Evolutionary conservation across 2,888 invertebrate species (phyloP), one percentile per base, ranked within the genome.

Genomic region (Rhamphomyia laevipes): DNA sequence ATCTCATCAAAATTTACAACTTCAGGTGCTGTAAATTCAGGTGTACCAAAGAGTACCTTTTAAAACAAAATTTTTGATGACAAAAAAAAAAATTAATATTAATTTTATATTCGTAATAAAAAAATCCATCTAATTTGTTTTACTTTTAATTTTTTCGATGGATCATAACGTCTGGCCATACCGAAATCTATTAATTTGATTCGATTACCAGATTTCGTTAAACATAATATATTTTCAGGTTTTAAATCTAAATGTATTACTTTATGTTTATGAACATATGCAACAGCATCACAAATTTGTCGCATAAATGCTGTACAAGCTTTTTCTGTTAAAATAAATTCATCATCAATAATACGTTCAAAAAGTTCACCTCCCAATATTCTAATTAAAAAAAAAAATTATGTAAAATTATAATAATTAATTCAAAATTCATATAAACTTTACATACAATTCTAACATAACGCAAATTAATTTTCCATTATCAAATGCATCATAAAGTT

Each of bases 181-280:
- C 95, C 95, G 67, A 96, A 96, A 72, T 95, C 95, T 58, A 95
- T 95, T 60, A 95, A 88, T 73, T 96, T 96, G 60, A 96, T 89
- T 55, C 93, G 77, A 70, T 95, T 95, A 12, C 94, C 94, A 35
- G 87, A 80, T 68, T 86, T 84, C 45, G 93, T 87, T 17, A 94
- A 76, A 64, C 95, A 95, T 27, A 96, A 76, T 58, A 96, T 91
- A 70, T 96, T 96, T 73, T 96, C 96, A 18, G 95, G 95, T 92
- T 94, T 77, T 80, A 96, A 81, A 65, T 96, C 95, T 43, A 96
- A 77, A 74, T 96, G 96, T 46, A 96, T 73, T 57, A 96, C 88
- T 62, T 86, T 85, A 70, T 90, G 86, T 48, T 84, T 79, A 66
- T 96, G 96, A 62, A 96, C 91, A 67, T 92, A 96, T 61, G 86